phyloP scores from a whole-genome alignment of 2,888 invertebrate genomes.

The Drosophila seclusa region DNA sequence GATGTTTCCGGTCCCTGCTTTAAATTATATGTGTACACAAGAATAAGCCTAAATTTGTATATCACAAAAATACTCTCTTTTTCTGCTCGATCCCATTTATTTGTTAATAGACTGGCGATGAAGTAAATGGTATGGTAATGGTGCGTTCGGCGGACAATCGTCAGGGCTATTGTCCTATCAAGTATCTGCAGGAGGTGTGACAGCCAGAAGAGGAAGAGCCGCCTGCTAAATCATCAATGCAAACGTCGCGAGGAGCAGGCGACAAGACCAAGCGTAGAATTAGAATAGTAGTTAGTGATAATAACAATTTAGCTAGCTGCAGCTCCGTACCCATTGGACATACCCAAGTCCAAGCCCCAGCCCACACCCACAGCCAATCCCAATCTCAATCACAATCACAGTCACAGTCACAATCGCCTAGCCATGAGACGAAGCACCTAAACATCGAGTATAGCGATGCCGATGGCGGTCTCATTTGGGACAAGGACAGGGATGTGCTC shows the following conservation, averaged over 20 bases:
- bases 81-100: background rate
- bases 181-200: constrained; percentile 98
- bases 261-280: constrained; percentile 85
- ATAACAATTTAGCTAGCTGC: constrained; percentile 72
- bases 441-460: constrained; percentile 72
- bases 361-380: constrained; percentile 27
- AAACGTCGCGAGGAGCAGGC: constrained; percentile 73
- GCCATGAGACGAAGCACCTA: constrained; percentile 71
- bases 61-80: background rate
- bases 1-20: background rate
- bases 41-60: background rate
- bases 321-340: constrained; percentile 44
- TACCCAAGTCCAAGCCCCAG: constrained; percentile 16
- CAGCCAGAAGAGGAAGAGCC: constrained; percentile 87
- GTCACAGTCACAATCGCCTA: constrained; percentile 37
- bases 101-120: constrained; percentile 89
- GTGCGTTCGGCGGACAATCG: constrained; percentile 96
- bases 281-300: constrained; percentile 83
- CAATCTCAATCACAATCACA: constrained; percentile 9
- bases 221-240: constrained; percentile 81
- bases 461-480: constrained; percentile 61
- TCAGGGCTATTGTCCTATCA: constrained; percentile 96
- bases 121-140: constrained; percentile 96
- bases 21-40: background rate
- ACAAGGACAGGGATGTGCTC: constrained; percentile 66